Base-by-base conservation (phyloP, 2,113 vertebrate species). In the Aldabrachelys gigantea region DNA sequence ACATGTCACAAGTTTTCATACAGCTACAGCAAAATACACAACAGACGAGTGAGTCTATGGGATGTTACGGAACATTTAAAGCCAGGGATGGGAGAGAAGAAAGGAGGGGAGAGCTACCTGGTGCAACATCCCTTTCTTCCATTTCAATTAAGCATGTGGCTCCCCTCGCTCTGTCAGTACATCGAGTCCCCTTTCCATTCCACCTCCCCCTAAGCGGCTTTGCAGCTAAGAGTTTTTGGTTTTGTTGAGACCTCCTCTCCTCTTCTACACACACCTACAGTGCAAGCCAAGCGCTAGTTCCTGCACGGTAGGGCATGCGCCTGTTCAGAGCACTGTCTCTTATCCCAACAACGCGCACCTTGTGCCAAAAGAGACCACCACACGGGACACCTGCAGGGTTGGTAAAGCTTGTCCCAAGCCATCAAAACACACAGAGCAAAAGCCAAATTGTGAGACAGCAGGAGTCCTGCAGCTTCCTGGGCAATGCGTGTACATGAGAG, bases 271-370 rank as follows among this genome's bases (percentile, higher is more conserved):
- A 5, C 21, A 47, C 16, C 22, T 21, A 8, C 31, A 17, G 22
- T 50, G 62, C 62, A 72, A n/a, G 6, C 13, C n/a, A 31, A 76
- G 2, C 85, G 89, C 97, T 80, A 85, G 92, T 81, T 92, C 88
- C 85, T 75, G 91, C 97, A 92, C 54, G 94, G 95, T 88, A 82
- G 94, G 95, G 96, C 96, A 96, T 94, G 96, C 87, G 95, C 92
- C 94, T 1, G 92, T 91, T 84, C 94, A 75, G 84, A 80, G 54
- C 10, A 87, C 96, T 95, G 97, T 94, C 96, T 96, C 95, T 90
- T 87, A 91, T 90, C 88, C 95, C 95, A 5, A 91, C 95, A 97
- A 87, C 81, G 35, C 4, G 2, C 0, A 0, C 79, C 79, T 0
- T 0, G 1, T 96, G 95, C 97, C 97, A 97, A 86, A 83, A 88